Evolutionary conservation across 37 sponge, comb jelly and placozoan species (phyloP).

Genomic region (Halisarca cf. caerulea): DNA sequence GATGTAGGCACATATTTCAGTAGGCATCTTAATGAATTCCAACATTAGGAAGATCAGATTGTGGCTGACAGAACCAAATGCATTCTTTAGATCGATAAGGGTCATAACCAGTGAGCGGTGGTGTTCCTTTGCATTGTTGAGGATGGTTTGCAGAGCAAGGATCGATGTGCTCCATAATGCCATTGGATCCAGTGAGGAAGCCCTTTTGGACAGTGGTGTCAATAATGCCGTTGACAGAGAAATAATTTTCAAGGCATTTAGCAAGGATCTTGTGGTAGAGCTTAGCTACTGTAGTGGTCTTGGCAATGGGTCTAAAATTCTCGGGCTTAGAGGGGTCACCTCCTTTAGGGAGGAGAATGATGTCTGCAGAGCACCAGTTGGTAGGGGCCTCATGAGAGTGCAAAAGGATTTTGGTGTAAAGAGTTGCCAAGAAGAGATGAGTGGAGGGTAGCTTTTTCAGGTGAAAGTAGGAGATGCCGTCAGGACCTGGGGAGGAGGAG

Average conservation of each 20-base stretch:
- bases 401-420: constrained; percentile 42
- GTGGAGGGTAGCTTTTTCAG: constrained; percentile 44
- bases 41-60: background rate
- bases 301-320: constrained; percentile 20
- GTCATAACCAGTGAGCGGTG: background rate
- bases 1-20: background rate
- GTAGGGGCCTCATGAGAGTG: background rate
- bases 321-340: background rate
- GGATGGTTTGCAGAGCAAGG: constrained; percentile 2
- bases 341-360: constrained; percentile 21
- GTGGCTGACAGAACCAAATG: background rate
- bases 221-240: background rate
- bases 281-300: too few relatives aligned
- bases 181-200: constrained; percentile 3
- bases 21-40: background rate
- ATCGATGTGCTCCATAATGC: constrained; percentile 18
- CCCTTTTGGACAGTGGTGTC: constrained; percentile 8
- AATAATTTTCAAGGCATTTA: background rate
- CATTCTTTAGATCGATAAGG: background rate
- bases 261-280: constrained; percentile 10
- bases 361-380: constrained; percentile 28
- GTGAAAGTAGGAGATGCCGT: constrained; percentile 40
- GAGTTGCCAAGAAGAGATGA: constrained; percentile 42
- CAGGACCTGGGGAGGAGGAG: constrained; percentile 37
- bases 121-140: background rate